These are phyloP conservation scores for Nymphalis io DNA, from an alignment of 1,140 invertebrate genomes.

Conservation along the genomic window DNA sequence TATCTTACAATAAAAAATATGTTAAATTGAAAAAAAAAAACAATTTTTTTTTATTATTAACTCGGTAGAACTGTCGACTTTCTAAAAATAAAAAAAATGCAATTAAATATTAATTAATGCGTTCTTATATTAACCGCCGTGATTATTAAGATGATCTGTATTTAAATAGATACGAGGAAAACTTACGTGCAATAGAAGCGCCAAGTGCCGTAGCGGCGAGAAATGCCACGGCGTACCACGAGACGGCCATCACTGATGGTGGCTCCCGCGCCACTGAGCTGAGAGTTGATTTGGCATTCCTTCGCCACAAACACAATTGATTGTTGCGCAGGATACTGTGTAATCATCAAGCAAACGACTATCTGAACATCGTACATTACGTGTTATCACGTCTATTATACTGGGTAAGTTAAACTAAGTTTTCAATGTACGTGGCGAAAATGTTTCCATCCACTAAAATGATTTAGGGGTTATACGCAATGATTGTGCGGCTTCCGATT, in stretches of 20 bases:
- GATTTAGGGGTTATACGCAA: conserved; percentile 22
- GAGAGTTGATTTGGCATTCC: conserved; percentile 63
- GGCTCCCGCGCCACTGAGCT: conserved; percentile 67
- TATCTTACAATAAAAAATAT: no score
- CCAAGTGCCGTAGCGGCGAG: conserved; percentile 67
- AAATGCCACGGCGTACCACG: conserved; percentile 60
- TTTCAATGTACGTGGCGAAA: conserved; percentile 22
- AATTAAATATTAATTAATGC: no score
- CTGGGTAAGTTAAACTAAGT: conserved; percentile 1
- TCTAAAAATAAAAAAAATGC: no score
- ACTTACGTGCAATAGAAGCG: conserved; percentile 71
- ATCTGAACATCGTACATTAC: conserved; percentile 20
- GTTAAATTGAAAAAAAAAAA: no score
- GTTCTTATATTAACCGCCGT: no score
- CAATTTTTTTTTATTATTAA: no score
- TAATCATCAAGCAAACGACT: conserved; percentile 38
- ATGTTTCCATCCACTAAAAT: conserved; percentile 1
- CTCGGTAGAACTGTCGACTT: no score
- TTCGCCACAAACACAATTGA: conserved; percentile 65
- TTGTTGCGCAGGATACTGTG: conserved; percentile 51
- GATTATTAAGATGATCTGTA: neutral
- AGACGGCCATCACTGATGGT: conserved; percentile 64
- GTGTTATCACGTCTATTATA: neutral
- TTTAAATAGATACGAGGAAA: conserved; percentile 9
- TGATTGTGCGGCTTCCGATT: conserved; percentile 29